Conservation (phyloP, 2,797 vertebrate genomes). For the Pogonophryne albipinna region DNA sequence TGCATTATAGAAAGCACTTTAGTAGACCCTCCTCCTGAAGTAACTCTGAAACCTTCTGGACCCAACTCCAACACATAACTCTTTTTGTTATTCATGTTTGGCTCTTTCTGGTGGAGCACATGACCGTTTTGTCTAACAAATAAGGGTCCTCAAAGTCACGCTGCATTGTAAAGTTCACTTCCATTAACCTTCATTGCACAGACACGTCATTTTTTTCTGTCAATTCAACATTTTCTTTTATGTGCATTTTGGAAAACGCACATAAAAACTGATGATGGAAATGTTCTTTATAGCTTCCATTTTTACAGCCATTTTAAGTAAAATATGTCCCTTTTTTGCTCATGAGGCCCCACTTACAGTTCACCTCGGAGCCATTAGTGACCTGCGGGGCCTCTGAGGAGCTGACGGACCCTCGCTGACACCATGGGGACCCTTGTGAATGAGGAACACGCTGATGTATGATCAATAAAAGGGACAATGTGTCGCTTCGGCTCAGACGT, state of each 20-base stretch:
- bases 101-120: not conserved
- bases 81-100: no score
- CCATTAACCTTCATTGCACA: not conserved
- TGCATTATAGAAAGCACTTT: not conserved
- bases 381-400: constrained; percentile 32
- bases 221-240: not conserved
- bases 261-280: constrained; percentile 5
- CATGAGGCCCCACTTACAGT: not conserved
- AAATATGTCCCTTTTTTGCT: constrained; percentile 19
- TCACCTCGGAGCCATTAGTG: constrained; percentile 68
- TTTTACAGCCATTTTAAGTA: constrained; percentile 5
- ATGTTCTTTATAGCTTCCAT: not conserved
- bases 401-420: constrained; percentile 31
- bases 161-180: not conserved
- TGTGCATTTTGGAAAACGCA: not conserved
- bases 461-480: constrained; percentile 44
- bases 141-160: not conserved
- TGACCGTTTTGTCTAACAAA: not conserved
- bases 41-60: not conserved
- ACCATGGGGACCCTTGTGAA: constrained; percentile 11
- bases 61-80: no score
- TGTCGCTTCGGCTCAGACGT: constrained; percentile 44
- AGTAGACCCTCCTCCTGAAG: not conserved
- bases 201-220: not conserved
- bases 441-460: not conserved